Conservation (phyloP, 2,888 invertebrate species). For the Metalampra italica region DNA sequence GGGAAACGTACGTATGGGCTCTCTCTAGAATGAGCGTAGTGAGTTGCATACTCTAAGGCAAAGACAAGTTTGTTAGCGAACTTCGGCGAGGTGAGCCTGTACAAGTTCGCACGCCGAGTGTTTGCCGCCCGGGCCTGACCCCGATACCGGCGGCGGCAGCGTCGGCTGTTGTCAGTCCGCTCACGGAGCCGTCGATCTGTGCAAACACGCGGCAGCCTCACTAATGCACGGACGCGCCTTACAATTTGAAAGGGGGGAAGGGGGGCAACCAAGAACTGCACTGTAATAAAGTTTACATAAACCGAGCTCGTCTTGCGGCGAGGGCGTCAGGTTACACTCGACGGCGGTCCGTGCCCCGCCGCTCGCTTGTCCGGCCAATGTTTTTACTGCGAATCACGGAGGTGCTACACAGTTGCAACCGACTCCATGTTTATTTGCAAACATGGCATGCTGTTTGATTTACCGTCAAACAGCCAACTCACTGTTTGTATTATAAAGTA, state of each 20-base stretch:
- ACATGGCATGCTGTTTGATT: constrained; percentile 55
- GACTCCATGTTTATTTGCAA: constrained; percentile 59
- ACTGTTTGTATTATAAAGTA: constrained; percentile 53
- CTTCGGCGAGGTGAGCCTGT: constrained; percentile 43
- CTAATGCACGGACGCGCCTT: constrained; percentile 68
- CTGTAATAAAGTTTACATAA: constrained; percentile 75
- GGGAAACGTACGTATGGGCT: too few species aligned
- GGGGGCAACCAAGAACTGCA: constrained; percentile 36
- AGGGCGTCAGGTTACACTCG: constrained; percentile 53
- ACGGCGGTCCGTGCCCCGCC: constrained; percentile 30
- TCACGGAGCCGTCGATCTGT: constrained; percentile 66
- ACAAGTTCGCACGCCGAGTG: constrained; percentile 52
- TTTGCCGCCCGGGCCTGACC: constrained; percentile 62
- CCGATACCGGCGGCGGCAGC: constrained; percentile 32
- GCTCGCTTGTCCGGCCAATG: constrained; percentile 42
- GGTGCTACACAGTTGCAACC: constrained; percentile 60
- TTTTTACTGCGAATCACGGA: constrained; percentile 71
- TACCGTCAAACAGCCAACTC: constrained; percentile 48
- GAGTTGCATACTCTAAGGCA: too few species aligned
- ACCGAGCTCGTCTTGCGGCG: constrained; percentile 57
- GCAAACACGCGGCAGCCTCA: constrained; percentile 68
- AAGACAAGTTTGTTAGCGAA: constrained; percentile 33
- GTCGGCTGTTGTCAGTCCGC: constrained; percentile 44
- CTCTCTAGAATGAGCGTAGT: too few species aligned
- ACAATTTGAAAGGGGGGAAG: constrained; percentile 52